Evolutionary conservation across 2,888 invertebrate species (phyloP), one percentile per base, ranked within the genome.

Genomic region (Taphrorychus bicolor): DNA sequence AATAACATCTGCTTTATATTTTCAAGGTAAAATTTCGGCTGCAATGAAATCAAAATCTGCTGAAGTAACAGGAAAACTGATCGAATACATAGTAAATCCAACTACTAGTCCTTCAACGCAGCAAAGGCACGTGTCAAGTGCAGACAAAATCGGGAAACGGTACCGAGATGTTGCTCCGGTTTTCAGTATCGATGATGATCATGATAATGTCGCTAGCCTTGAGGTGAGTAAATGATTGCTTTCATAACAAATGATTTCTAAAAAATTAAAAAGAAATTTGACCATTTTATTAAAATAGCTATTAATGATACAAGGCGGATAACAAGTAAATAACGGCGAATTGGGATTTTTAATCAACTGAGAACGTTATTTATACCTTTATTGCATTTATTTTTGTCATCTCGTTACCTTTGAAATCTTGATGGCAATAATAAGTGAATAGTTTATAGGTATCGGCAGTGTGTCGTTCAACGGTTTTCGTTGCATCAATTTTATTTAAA

Each of bases 41-140:
- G 95, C 91, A 5, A 92, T 97, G 89, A 95, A 92, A 83, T 87
- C 90, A 2, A 97, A 96, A 82, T 92, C 95, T 51, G 93, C 93
- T 60, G 95, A 94, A 83, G 92, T 98, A 14, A 97, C 93, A 80
- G 96, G 92, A 22, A 95, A 93, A 83, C 82, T 98, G 59, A 89
- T 95, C 73, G 97, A 96, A 82, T 97, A 97, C 78, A 97, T 97
- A 73, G 94, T 94, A 0, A 97, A 96, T 85, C 93, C 95, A 1
- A 89, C 88, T 58, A 83, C 81, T 42, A 76, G 74, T 64, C 82
- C 84, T 24, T n/a, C n/a, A n/a, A 85, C 85, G 70, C 86, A 86
- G 41, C 92, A 93, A 77, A 87, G 91, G 77, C 94, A 95, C 79
- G 95, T 97, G 2, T 94, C 92, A 60, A 91, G 92, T 72, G 87